phyloP scores from a whole-genome alignment of 2,797 vertebrate genomes.

The Premnoplex brunnescens region DNA sequence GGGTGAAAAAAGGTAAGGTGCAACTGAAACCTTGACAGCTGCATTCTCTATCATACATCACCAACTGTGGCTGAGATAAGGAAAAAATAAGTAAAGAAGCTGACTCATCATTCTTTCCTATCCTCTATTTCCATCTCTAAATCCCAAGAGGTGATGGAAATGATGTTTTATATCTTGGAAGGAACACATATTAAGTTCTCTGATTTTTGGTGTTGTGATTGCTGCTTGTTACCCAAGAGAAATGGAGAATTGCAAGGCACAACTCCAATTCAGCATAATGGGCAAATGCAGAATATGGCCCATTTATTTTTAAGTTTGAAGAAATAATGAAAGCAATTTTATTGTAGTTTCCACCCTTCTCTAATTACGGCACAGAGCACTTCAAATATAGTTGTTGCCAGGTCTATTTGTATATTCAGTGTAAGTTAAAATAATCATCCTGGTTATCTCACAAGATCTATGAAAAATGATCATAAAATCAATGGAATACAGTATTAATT shows the following conservation, averaged over 20 bases:
- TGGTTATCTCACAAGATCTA: constrained; percentile 14
- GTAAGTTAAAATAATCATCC: constrained; percentile 33
- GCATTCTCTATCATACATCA: background rate
- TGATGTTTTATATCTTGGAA: background rate
- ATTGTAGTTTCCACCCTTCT: background rate
- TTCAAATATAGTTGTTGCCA: constrained; percentile 8
- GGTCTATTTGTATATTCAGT: background rate
- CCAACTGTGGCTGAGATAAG: background rate
- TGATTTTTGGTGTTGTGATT: background rate
- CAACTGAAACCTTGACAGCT: background rate
- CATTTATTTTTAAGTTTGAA: constrained; percentile 6
- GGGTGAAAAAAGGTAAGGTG: background rate
- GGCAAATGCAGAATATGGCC: background rate
- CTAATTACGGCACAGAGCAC: constrained; percentile 1
- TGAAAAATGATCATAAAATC: background rate
- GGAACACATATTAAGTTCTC: background rate
- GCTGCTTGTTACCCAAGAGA: background rate
- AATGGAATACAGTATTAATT: background rate
- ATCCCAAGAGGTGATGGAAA: background rate
- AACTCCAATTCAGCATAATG: background rate
- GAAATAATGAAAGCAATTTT: constrained; percentile 14
- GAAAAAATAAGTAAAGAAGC: background rate
- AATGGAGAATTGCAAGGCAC: background rate
- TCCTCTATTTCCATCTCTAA: background rate
- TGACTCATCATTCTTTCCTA: background rate